phyloP scores from a whole-genome alignment of 2,113 vertebrate genomes.

The Raja brachyura region DNA sequence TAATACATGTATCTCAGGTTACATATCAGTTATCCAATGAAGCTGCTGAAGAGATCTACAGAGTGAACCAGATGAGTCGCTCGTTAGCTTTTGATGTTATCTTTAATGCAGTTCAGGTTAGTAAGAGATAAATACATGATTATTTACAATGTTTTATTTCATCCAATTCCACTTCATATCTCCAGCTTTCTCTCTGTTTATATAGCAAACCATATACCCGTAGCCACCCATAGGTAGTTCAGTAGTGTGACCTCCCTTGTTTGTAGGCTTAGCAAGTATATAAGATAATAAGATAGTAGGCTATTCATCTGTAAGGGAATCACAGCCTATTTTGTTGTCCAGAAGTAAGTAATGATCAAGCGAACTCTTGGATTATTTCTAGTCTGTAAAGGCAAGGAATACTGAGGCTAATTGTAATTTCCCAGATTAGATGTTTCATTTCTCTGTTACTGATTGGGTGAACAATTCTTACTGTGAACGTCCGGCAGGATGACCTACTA shows the following conservation, averaged over 20 bases:
- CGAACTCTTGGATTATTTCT: neutral
- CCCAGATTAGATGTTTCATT: neutral
- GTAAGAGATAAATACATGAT: neutral
- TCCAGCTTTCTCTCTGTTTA: neutral
- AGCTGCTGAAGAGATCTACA: constrained; percentile 14
- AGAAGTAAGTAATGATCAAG: neutral
- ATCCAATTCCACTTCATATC: neutral
- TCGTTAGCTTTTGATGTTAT: constrained; percentile 35
- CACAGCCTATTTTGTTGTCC: neutral
- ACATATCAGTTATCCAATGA: constrained; percentile 31
- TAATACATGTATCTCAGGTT: neutral
- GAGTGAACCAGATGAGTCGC: constrained; percentile 17
- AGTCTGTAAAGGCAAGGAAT: neutral
- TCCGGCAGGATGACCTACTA: neutral
- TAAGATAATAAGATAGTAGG: neutral
- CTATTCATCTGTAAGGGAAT: neutral
- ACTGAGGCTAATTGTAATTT: neutral
- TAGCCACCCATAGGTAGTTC: neutral
- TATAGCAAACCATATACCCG: neutral
- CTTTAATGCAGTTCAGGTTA: constrained; percentile 31
- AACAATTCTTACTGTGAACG: neutral
- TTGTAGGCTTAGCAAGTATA: neutral
- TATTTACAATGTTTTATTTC: neutral
- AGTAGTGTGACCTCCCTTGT: neutral
- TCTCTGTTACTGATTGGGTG: neutral